Base-by-base conservation (phyloP, 2,113 vertebrate genomes). In the Sturnira hondurensis region DNA sequence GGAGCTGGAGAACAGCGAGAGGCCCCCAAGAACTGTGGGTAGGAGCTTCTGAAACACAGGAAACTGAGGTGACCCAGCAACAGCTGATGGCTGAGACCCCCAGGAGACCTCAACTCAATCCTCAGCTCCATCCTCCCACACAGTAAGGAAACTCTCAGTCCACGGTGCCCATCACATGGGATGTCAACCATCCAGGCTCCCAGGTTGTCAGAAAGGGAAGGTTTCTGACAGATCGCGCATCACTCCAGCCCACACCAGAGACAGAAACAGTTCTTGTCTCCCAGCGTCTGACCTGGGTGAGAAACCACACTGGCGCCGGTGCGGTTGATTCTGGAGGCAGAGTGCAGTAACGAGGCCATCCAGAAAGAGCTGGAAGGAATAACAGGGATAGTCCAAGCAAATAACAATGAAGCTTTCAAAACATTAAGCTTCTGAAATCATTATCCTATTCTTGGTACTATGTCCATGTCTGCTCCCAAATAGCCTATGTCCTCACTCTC, bases 191-290 rank as follows among this genome's bases (percentile, higher is more conserved):
- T 41, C n/a, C 33, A 20, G 26, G 63, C 17, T 45, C 24, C 22
- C 20, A 13, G 9, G 5, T 43, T 56, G 22, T 73, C n/a, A 63
- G 80, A 68, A 22, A 15, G 0, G 7, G 16, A 71, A 58, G n/a
- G 9, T 2, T 5, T 24, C 38, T 24, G 16, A 47, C 26, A 83
- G 7, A 13, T 3, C 12, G 3, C 0, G 1, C 11, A 0, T 41
- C 19, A 1, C 6, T n/a, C 15, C 36, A 41, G 33, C 33, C 24
- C 31, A 17, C 3, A 0, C 28, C 15, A n/a, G 6, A 70, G 36
- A 5, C 1, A 77, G 73, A 86, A 28, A 9, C 8, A 3, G 1
- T 9, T 36, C 31, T 94, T 61, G 47, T 16, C 38, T 24, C 50
- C 73, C 33, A 13, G 2, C 4, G 33, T 63, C 7, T 38, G 15